Evolutionary conservation across 2,888 invertebrate genomes (phyloP).

Genomic region (Oscheius myriophilus): DNA sequence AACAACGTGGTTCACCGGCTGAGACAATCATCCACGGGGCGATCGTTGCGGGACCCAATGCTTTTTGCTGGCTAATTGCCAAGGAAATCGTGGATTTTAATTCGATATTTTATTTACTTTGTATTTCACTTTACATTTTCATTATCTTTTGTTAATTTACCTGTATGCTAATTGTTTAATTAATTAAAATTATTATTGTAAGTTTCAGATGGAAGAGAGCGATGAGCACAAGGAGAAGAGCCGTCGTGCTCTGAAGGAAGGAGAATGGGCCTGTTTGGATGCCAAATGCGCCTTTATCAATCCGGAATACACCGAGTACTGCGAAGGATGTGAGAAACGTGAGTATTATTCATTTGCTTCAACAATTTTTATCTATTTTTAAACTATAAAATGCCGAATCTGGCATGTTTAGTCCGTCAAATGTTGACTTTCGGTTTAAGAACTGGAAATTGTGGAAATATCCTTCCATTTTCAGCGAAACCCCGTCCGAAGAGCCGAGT

Average conservation of each 20-base stretch:
- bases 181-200: background rate
- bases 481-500: constrained; percentile 64
- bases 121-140: background rate
- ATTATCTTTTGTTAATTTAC: constrained; percentile 1
- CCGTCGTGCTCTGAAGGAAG: constrained; percentile 61
- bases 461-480: constrained; percentile 65
- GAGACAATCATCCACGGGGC: background rate
- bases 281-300: constrained; percentile 71
- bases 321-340: constrained; percentile 72
- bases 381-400: too few species aligned
- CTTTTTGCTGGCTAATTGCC: background rate
- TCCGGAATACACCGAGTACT: constrained; percentile 45
- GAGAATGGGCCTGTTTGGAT: constrained; percentile 74
- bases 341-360: constrained; percentile 22
- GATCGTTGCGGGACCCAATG: constrained; percentile 7
- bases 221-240: constrained; percentile 31
- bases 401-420: background rate
- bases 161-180: background rate
- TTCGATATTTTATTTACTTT: background rate
- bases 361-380: background rate
- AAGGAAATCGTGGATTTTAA: constrained; percentile 17
- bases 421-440: background rate
- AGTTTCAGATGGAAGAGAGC: background rate
- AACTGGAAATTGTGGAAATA: background rate
- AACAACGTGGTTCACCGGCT: constrained; percentile 15